These are phyloP conservation scores for Lutjanus erythropterus DNA, from an alignment of 2,113 vertebrate genomes.

Conservation along the genomic window DNA sequence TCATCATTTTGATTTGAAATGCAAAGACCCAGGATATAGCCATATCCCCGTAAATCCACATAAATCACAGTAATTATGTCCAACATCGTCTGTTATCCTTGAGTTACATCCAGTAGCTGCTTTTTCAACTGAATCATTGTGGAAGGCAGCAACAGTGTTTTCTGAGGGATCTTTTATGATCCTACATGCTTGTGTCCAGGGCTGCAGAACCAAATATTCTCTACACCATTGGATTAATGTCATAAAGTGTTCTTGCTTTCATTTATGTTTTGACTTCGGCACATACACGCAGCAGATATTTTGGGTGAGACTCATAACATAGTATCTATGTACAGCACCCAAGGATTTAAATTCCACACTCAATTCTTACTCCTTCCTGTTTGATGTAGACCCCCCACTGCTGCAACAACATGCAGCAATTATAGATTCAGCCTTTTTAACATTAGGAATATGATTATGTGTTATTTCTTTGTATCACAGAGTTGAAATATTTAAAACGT, in stretches of 20 bases:
- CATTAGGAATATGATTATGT: neutral
- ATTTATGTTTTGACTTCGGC: conserved; percentile 1
- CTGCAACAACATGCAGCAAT: neutral
- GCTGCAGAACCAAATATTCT: conserved; percentile 2
- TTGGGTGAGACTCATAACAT: neutral
- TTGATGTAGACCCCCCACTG: neutral
- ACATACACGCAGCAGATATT: neutral
- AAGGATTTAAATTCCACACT: neutral
- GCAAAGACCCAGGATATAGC: conserved; percentile 5
- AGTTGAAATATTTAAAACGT: neutral
- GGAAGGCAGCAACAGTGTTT: neutral
- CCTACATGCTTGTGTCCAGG: neutral
- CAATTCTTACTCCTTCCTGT: neutral
- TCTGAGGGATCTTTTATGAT: conserved; percentile 10
- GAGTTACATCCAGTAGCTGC: neutral
- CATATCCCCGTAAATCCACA: conserved; percentile 21
- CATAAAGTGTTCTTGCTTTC: neutral
- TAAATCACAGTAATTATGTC: conserved; percentile 35
- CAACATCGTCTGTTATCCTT: conserved; percentile 11
- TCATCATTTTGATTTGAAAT: conserved; percentile 13
- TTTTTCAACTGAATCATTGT: neutral
- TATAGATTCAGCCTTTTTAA: neutral
- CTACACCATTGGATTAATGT: neutral
- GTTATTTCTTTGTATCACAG: neutral
- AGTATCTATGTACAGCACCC: neutral